Evolutionary conservation across 2,113 vertebrate genomes (phyloP).

Genomic region (Quiscalus mexicanus): DNA sequence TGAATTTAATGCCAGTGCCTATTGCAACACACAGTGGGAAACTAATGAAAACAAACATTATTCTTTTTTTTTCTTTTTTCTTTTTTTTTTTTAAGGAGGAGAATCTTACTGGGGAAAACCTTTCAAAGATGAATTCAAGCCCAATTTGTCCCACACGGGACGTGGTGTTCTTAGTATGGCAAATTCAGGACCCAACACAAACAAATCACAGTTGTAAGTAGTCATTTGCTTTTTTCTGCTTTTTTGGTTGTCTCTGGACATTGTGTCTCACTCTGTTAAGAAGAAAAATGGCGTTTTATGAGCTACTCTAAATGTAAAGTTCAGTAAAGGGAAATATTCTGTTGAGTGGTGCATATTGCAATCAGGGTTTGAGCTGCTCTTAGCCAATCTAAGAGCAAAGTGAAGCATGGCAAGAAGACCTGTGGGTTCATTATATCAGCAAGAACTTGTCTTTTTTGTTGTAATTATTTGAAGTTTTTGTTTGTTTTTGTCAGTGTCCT

Average conservation of each 20-base stretch:
- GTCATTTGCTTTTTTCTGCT: neutral
- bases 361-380: neutral
- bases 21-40: neutral
- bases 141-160: slow-evolving; percentile 92
- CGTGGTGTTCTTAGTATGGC: slow-evolving; percentile 97
- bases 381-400: neutral
- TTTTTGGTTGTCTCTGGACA: neutral
- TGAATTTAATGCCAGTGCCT: neutral
- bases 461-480: neutral
- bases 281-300: neutral
- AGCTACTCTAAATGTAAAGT: neutral
- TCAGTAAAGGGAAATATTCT: neutral
- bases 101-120: slow-evolving; percentile 94
- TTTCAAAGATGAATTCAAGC: slow-evolving; percentile 92
- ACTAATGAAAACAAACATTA: neutral
- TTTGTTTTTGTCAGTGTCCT: neutral
- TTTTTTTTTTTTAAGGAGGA: slow-evolving; percentile 78
- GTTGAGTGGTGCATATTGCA: neutral
- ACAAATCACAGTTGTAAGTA: slow-evolving; percentile 98
- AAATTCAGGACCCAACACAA: slow-evolving; percentile 96
- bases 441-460: neutral
- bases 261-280: neutral
- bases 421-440: neutral
- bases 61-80: neutral
- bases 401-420: neutral